phyloP scores from a whole-genome alignment of 2,888 invertebrate species.

The Cosmorhoe ocellata region DNA sequence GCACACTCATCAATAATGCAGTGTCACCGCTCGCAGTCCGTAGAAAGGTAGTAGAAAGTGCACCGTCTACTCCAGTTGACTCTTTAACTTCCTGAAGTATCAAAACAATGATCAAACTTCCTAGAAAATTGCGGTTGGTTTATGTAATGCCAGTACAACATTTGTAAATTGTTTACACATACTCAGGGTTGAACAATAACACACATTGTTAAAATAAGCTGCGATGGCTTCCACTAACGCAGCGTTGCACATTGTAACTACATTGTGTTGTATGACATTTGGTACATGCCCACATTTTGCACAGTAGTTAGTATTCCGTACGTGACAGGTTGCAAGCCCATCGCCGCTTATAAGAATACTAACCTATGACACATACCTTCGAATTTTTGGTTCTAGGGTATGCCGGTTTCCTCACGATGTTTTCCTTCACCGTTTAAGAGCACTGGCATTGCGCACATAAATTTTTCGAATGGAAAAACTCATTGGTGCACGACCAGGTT shows the following conservation, averaged over 20 bases:
- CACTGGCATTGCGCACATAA: no score
- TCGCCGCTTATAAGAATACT: no score
- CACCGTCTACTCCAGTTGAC: not conserved
- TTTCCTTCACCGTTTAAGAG: no score
- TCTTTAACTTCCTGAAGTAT: slow-evolving; percentile 16
- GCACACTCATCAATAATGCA: not conserved
- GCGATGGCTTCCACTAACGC: slow-evolving; percentile 45
- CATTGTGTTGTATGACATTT: not conserved
- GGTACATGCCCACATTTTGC: no score
- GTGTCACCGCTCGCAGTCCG: not conserved
- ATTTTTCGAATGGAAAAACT: no score
- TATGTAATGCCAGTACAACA: slow-evolving; percentile 49
- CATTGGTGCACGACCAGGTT: no score
- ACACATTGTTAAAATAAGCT: slow-evolving; percentile 65
- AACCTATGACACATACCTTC: no score
- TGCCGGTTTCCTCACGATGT: no score
- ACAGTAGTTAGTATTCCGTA: no score
- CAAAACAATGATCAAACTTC: slow-evolving; percentile 49
- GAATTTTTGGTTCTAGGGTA: no score
- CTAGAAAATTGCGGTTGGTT: slow-evolving; percentile 53
- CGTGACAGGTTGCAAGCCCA: no score
- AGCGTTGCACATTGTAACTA: slow-evolving; percentile 36
- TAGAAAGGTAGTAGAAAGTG: not conserved
- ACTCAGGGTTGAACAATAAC: slow-evolving; percentile 55
- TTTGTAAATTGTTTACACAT: slow-evolving; percentile 62